phyloP scores from a whole-genome alignment of 2,888 invertebrate species.

The Argynnis bischoffii region DNA sequence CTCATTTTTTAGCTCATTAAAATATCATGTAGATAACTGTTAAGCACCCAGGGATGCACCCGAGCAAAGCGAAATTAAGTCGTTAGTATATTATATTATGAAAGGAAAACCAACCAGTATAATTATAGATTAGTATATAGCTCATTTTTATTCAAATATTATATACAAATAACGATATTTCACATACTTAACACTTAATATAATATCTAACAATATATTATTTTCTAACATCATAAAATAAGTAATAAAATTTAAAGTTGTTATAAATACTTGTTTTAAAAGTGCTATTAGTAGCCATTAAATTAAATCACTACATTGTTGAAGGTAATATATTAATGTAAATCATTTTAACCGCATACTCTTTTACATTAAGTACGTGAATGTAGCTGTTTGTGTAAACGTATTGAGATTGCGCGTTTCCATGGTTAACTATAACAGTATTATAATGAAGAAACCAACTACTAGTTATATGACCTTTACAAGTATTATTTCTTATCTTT shows the following conservation, averaged over 20 bases:
- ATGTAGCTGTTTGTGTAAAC: constrained; percentile 44
- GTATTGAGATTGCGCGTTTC: constrained; percentile 38
- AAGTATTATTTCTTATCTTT: too few species aligned
- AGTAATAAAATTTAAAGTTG: constrained; percentile 27
- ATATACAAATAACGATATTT: too few species aligned
- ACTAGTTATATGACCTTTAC: too few species aligned
- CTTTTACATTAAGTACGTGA: constrained; percentile 42
- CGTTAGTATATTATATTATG: too few species aligned
- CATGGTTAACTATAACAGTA: constrained; percentile 31
- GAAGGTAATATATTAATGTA: constrained; percentile 49
- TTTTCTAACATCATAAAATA: constrained; percentile 9
- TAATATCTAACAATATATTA: constrained; percentile 4
- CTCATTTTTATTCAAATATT: too few species aligned
- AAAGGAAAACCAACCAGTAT: too few species aligned
- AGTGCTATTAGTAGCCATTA: constrained; percentile 48
- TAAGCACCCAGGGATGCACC: too few species aligned
- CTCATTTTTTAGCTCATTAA: too few species aligned
- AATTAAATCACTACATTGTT: constrained; percentile 47
- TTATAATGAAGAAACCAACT: neutral
- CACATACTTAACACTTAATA: too few species aligned
- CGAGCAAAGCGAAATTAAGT: too few species aligned
- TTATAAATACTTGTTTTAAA: constrained; percentile 40
- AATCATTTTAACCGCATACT: constrained; percentile 43
- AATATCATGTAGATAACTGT: too few species aligned
- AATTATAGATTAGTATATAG: too few species aligned